Evolutionary conservation across 23 tunicate genomes (phyloP).

Genomic region (Ascidia mentula): DNA sequence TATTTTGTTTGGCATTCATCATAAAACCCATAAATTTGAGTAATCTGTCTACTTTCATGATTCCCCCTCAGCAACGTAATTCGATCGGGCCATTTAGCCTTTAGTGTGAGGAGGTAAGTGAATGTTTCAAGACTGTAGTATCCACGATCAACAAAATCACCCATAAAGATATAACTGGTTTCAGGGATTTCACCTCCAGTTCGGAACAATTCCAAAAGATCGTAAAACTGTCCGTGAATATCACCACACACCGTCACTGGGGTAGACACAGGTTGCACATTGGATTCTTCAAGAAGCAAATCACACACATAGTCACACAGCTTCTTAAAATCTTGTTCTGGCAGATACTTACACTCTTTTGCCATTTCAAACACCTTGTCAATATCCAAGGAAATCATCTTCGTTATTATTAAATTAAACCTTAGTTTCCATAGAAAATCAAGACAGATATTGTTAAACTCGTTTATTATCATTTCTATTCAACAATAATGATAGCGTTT

Average conservation of each 20-base stretch:
- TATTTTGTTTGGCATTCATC: constrained; percentile 97
- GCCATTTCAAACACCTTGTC: constrained; percentile 88
- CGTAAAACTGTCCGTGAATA: constrained; percentile 99
- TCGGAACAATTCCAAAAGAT: constrained; percentile 81
- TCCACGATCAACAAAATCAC: constrained; percentile 97
- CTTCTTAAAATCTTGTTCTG: constrained; percentile 91
- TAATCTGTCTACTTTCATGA: constrained; percentile 95
- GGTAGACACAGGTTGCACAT: constrained; percentile 97
- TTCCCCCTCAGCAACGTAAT: constrained; percentile 91
- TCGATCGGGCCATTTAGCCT: constrained; percentile 88
- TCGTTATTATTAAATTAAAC: too few species aligned
- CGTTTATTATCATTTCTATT: too few species aligned
- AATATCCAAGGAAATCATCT: constrained; percentile 55
- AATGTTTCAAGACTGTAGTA: constrained; percentile 97
- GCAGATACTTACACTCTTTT: constrained; percentile 92
- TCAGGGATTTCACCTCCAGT: constrained; percentile 97
- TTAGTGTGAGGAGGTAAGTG: constrained; percentile 78
- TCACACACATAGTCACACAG: constrained; percentile 97
- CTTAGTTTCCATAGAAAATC: too few species aligned
- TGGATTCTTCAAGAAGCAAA: constrained; percentile 90
- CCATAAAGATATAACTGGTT: constrained; percentile 95
- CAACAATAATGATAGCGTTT: too few species aligned
- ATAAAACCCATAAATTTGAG: constrained; percentile 97
- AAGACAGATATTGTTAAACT: background rate
- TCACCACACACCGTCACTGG: constrained; percentile 99